Conservation (phyloP, 2,797 vertebrate species). For the Chloroceryle amazona region DNA sequence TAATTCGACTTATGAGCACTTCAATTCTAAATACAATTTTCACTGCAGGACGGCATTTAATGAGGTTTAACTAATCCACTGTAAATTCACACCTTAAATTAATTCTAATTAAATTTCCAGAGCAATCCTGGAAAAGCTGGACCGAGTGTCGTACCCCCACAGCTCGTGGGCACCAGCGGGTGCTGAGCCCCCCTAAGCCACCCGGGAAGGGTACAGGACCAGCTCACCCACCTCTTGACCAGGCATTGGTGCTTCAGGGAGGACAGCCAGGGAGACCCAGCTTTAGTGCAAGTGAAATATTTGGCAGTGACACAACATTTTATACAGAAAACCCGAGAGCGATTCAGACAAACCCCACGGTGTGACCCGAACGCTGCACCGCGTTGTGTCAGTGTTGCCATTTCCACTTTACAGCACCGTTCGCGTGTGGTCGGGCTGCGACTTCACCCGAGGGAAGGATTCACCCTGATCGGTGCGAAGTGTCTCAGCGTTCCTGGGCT, state of each 20-base stretch:
- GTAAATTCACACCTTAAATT: conserved; percentile 2
- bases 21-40: neutral
- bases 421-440: rapidly evolving
- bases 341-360: rapidly evolving
- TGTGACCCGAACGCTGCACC: no score
- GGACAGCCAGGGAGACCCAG: rapidly evolving
- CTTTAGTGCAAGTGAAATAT: neutral
- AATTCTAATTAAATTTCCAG: neutral
- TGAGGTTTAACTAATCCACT: neutral
- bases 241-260: no score
- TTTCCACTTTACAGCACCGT: neutral
- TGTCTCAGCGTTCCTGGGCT: neutral
- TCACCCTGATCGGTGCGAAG: neutral
- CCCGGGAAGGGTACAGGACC: neutral
- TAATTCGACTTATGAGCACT: neutral
- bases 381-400: neutral
- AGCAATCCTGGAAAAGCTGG: neutral
- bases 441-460: neutral
- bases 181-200: neutral
- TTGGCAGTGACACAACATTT: rapidly evolving
- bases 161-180: rapidly evolving
- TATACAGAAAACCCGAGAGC: neutral
- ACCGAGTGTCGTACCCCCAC: rapidly evolving
- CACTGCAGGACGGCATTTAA: neutral
- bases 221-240: rapidly evolving